Evolutionary conservation across 2,888 invertebrate species (phyloP), one percentile per base, ranked within the genome.

Genomic region (Seira sanloemensis): DNA sequence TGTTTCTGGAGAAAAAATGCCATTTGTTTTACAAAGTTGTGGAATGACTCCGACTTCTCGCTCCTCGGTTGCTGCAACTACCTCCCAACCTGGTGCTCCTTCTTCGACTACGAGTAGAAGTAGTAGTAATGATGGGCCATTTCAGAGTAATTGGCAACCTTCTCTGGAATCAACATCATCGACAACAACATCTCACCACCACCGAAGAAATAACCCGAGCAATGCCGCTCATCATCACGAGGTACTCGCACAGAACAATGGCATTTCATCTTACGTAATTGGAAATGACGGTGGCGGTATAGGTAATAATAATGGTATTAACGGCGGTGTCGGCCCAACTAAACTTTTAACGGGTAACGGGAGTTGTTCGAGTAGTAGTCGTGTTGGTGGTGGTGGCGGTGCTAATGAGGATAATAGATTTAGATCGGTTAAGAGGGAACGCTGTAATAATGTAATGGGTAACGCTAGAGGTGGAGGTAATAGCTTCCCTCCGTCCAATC

Each of bases 61-160:
- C 68, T 19, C 62, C 46, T 71, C 16, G 66, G 77, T 62, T 73
- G 18, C 67, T 66, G 24, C 58, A 71, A 77, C 73, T 65, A 58
- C 74, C 50, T 50, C 50, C 58, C 77, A 78, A 86, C 88, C 88
- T 73, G 85, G 87, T 80, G 74, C 82, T 78, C 67, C 50, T 68
- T 21, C 26, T 37, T 84, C 84, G 4, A 9, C 21, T 19, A 7
- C 37, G 5, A 37, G 37, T 37, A 7, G 37, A 7, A 37, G 12
- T n/a, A 58, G 58, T 58, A 58, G 9, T 79, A 88, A 88, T 88
- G 88, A 89, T 87, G 86, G 88, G 86, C 88, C 88, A 86, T 88
- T 88, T 85, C 88, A 85, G 79, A 87, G 84, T 87, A 86, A 87
- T 87, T 87, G 87, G 86, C 84, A 82, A 78, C 79, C 79, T 77